These are phyloP conservation scores for Sericinus montela DNA, from an alignment of 2,888 invertebrate genomes.

Conservation along the genomic window DNA sequence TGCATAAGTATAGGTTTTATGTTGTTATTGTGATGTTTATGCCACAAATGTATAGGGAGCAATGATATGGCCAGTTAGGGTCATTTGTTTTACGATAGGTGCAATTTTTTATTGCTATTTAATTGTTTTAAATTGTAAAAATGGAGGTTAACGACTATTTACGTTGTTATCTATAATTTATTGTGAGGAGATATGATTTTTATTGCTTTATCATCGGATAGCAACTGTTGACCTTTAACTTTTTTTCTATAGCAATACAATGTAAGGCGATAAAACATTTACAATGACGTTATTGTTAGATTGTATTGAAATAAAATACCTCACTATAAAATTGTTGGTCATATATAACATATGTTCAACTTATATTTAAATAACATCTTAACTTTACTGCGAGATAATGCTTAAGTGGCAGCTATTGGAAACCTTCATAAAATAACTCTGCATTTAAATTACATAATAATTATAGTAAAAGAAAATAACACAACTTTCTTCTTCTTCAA, in stretches of 20 bases:
- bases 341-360: no score
- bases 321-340: no score
- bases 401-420: no score
- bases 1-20: conserved; percentile 78
- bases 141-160: conserved; percentile 16
- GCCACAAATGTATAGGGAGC: conserved; percentile 72
- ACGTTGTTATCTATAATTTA: conserved; percentile 15
- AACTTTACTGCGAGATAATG: no score
- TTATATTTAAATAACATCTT: no score
- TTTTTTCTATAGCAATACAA: conserved; percentile 4
- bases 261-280: conserved; percentile 3
- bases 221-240: conserved; percentile 10
- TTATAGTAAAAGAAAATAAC: no score
- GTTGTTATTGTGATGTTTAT: conserved; percentile 77
- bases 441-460: no score
- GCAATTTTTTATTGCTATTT: conserved; percentile 56
- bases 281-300: no score
- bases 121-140: conserved; percentile 36
- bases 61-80: conserved; percentile 65
- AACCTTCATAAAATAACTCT: no score
- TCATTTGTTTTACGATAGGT: conserved; percentile 59
- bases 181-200: conserved; percentile 16
- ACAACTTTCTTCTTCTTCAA: no score
- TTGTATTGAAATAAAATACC: no score
- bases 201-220: conserved; percentile 11